Base-by-base conservation (phyloP, 2,797 vertebrate species). In the Artibeus jamaicensis region DNA sequence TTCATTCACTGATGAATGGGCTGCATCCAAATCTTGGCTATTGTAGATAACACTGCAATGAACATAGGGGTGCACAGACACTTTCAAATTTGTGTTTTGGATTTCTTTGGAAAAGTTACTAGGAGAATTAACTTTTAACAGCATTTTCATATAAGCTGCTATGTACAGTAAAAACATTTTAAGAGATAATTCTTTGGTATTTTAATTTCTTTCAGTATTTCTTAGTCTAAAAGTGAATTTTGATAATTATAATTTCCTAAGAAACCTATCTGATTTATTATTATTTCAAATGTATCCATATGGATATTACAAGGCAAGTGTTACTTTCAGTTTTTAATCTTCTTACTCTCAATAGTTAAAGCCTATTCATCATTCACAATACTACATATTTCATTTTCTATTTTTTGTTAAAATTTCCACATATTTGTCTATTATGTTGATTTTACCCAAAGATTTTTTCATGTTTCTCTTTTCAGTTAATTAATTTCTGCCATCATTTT, bases 401-500 rank as follows among this genome's bases (percentile, higher is more conserved):
- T 39, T 85, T 95, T 94, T 86, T 81, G 95, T 70, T 92, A 78
- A 96, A 95, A 86, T 79, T 92, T 78, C 5, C 57, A 96, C 73
- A 48, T 39, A 70, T 78, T 93, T 87, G n/a, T 44, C 81, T 92
- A 96, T 92, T 85, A 71, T 42, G 50, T 50, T 74, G 46, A 95
- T 92, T 92, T 90, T 92, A 86, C 96, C 50, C 62, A 77, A 96
- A 90, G 55, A 96, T 88, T 97, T 92, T 97, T 62, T 42, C 62
- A 79, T 76, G 68, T 96, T 94, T 92, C 76, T 88, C 29, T 91
- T 96, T 97, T 86, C 62, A 95, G 78, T 95, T 92, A 96, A 93
- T 95, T 95, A 94, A 96, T 87, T 96, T 96, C 73, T 96, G 65
- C 84, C 94, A 22, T 77, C 57, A 88, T 86, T 89, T 94, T 95